Evolutionary conservation across 2,797 vertebrate genomes (phyloP), one percentile per base, ranked within the genome.

Genomic region (Coccyzus lansbergi): DNA sequence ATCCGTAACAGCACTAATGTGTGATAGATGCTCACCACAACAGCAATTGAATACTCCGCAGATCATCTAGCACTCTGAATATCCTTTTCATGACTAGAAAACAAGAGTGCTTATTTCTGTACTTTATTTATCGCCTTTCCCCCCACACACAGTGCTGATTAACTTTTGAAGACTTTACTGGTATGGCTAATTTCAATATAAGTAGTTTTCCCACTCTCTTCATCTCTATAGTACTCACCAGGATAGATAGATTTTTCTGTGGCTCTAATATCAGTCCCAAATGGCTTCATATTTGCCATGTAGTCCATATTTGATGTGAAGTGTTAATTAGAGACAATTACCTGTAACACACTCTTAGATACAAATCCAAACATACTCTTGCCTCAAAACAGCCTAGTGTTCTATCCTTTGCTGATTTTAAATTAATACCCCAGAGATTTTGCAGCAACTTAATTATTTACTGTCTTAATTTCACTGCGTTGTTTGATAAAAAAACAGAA

Each of bases 11-110:
- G 69, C 65, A 75, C 24, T 91, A 92, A 87, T 92, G 65, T 42
- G 22, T 84, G 86, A 79, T 81, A 71, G 86, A 90, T 94, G 78
- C 53, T 87, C 22, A 48, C 94, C 93, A 83, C 92, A 96, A 29
- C 12, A 90, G 76, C 95, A 94, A 76, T 90, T 93, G 90, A 86
- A 83, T 64, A 68, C 49, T 58, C 56, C 60, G 46, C 72, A 94
- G 87, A 90, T 89, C 62, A 81, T 71, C 79, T 62, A 83, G 69
- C 36, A 68, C 28, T 89, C 46, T 65, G 46, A 81, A 79, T 94
- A 85, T 75, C 65, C 80, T 38, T 12, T 85, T 92, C 87, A 81
- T 65, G 89, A 71, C 85, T 87, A 59, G 69, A 90, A 94, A 88
- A 81, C 21, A 92, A 93, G 92, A 81, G 75, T 10, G 49, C 60